Conservation (phyloP, 2,888 invertebrate genomes). For the Lepidochitona cinerea region DNA sequence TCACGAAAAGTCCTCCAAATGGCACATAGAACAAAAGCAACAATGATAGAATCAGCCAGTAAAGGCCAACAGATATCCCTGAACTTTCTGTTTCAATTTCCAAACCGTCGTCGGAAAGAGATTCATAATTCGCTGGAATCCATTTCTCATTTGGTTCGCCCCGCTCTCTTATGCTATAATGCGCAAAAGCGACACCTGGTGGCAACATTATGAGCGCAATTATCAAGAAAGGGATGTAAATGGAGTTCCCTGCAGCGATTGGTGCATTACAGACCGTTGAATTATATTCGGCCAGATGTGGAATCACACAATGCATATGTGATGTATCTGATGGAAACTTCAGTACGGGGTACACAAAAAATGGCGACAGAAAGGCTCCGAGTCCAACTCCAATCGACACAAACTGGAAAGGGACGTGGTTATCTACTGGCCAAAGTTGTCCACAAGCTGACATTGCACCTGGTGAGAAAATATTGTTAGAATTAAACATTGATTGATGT, state of each 20-base stretch:
- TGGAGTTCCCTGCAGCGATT: neutral
- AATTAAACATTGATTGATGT: too few relatives aligned
- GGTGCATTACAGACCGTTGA: neutral
- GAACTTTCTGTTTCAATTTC: neutral
- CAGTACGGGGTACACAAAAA: neutral
- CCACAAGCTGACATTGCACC: neutral
- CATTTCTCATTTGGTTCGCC: too few relatives aligned
- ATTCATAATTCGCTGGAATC: neutral
- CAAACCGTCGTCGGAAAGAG: neutral
- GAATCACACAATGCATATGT: neutral
- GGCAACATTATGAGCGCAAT: neutral
- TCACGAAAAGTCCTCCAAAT: neutral
- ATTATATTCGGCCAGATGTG: neutral
- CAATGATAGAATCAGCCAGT: neutral
- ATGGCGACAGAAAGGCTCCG: neutral
- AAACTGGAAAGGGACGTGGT: slow-evolving; percentile 6
- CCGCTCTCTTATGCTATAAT: too few relatives aligned
- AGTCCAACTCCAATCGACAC: neutral
- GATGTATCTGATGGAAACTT: neutral
- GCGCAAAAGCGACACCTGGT: neutral
- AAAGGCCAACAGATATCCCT: neutral
- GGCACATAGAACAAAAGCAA: neutral
- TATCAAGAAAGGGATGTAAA: neutral
- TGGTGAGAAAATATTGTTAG: too few relatives aligned
- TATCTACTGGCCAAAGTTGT: neutral